Evolutionary conservation across 2,797 vertebrate species (phyloP).

Genomic region (Vireo griseus): DNA sequence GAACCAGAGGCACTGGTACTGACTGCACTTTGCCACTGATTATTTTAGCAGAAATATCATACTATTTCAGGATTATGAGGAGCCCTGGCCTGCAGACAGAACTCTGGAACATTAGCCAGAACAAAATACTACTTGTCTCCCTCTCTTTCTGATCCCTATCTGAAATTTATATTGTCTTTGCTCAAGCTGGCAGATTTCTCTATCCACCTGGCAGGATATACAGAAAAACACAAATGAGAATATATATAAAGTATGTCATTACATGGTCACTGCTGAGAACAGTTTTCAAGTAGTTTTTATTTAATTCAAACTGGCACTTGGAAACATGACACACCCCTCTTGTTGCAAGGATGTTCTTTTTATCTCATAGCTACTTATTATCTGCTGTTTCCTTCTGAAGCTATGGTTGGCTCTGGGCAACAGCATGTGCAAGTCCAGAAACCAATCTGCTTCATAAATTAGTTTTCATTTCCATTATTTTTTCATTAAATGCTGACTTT

Average conservation of each 20-base stretch:
- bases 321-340: not conserved
- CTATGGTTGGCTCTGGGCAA: not conserved
- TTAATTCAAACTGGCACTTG: not conserved
- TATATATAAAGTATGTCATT: not conserved
- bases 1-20: not conserved
- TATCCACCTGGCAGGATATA: not conserved
- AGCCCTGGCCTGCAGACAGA: conserved; percentile 16
- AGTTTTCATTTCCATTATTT: not conserved
- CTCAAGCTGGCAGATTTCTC: not conserved
- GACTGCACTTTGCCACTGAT: not conserved
- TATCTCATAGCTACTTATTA: not conserved
- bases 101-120: not conserved
- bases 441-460: not conserved
- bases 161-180: not conserved
- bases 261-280: not conserved
- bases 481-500: not conserved
- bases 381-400: not conserved
- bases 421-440: not conserved
- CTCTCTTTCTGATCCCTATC: not conserved
- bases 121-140: not conserved
- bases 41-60: conserved; percentile 41
- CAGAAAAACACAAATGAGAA: not conserved
- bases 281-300: not conserved
- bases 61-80: conserved; percentile 27
- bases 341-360: not conserved